Evolutionary conservation across 2,888 invertebrate genomes (phyloP), one percentile per base, ranked within the genome.

Genomic region (Platynereis dumerilii): DNA sequence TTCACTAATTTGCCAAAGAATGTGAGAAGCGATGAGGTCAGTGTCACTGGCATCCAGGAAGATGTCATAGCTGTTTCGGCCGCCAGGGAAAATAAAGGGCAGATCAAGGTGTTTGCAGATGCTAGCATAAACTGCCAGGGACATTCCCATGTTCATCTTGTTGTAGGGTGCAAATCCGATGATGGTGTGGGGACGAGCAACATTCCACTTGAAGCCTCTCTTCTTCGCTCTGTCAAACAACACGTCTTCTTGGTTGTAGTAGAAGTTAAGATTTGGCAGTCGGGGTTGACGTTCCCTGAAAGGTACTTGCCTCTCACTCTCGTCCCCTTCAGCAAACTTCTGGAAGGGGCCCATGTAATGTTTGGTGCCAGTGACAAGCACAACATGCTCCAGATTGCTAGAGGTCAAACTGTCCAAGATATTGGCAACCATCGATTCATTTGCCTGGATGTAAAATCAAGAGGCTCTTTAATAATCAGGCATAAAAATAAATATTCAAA

Each of bases 351-450:
- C 48, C 48, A 48, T 48, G 17, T 48, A 48, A 48, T 48, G 48
- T n/a, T 48, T 48, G 48, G 48, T 48, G 22, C 48, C 48, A 48
- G 48, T 48, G 22, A 48, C 48, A n/a, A 48, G 48, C n/a, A n/a
- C 48, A 5, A 48, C n/a, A 48, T 48, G 48, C 22, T 48, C 34
- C 34, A 34, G 12, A 12, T 34, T 34, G 34, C 34, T 7, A 7
- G 34, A 12, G 12, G 34, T 7, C 12, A 34, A 34, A 12, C 12
- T 34, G 34, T 34, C 34, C 12, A 34, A 34, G 12, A 34, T 5
- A 34, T 34, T 34, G 12, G 12, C 12, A 5, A 34, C 34, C 34
- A 34, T 5, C 7, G 12, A 12, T 34, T 34, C 34, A 34, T 34
- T 34, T 12, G 12, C 34, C 34, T 34, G 34, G 7, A 34, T n/a